phyloP scores from a whole-genome alignment of 2,888 invertebrate genomes.

The Drosophila maculinotata region DNA sequence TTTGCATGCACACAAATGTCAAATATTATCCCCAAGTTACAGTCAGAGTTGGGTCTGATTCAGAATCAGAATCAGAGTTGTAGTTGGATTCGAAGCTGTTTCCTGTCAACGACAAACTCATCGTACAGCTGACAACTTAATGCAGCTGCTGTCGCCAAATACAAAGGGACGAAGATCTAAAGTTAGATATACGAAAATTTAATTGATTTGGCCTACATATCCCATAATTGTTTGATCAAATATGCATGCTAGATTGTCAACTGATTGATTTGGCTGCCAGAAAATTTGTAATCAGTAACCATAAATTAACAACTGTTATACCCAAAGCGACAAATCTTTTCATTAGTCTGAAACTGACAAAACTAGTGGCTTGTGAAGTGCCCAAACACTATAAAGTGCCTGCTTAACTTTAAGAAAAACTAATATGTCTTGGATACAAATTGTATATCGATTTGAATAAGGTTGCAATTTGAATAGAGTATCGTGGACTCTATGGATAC shows the following conservation, averaged over 20 bases:
- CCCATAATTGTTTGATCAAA: constrained; percentile 7
- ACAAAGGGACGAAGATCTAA: constrained; percentile 16
- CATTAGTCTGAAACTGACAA: too few relatives aligned
- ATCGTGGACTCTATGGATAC: background rate
- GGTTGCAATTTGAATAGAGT: background rate
- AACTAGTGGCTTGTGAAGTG: too few relatives aligned
- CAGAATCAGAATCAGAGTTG: background rate
- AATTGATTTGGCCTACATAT: constrained; percentile 31
- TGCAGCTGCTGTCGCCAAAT: constrained; percentile 43
- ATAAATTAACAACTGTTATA: too few relatives aligned
- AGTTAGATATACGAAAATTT: background rate
- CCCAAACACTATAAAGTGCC: too few relatives aligned
- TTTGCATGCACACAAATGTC: constrained; percentile 50
- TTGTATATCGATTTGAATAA: constrained; percentile 24
- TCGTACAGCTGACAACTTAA: constrained; percentile 30
- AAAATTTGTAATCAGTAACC: too few relatives aligned
- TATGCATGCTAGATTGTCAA: constrained; percentile 12
- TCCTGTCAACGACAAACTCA: constrained; percentile 34
- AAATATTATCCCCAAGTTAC: too few relatives aligned
- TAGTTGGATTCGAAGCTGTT: constrained; percentile 22
- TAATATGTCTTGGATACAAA: background rate
- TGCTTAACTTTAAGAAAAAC: too few relatives aligned
- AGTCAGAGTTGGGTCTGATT: too few relatives aligned
- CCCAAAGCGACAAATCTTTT: too few relatives aligned
- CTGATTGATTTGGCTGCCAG: background rate